Evolutionary conservation across 2,888 invertebrate genomes (phyloP).

Genomic region (Dendrolimus houi): DNA sequence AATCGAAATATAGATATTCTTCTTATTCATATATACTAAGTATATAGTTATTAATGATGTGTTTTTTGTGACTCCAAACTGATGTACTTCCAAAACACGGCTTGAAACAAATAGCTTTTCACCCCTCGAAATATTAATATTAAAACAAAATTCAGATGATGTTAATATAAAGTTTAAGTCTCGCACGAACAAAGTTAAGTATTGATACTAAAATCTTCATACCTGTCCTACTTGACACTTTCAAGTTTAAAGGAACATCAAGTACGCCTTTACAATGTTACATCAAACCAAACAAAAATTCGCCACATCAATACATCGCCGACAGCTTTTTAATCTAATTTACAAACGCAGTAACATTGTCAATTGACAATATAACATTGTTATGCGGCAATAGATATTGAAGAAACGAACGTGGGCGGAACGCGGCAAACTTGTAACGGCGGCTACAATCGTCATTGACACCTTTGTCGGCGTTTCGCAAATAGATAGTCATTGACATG

Average conservation of each 20-base stretch:
- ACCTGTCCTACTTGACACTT: not conserved
- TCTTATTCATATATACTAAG: too few relatives aligned
- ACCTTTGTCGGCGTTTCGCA: too few relatives aligned
- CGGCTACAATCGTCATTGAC: slow-evolving; percentile 13
- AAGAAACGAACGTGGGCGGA: slow-evolving; percentile 29
- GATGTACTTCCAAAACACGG: too few relatives aligned
- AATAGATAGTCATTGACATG: too few relatives aligned
- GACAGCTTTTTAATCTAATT: slow-evolving; percentile 41
- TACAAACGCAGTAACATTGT: slow-evolving; percentile 24
- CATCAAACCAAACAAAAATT: slow-evolving; percentile 60
- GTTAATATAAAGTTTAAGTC: too few relatives aligned
- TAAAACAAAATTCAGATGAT: too few relatives aligned
- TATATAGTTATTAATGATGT: too few relatives aligned
- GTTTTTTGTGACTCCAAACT: too few relatives aligned
- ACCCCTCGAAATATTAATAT: too few relatives aligned
- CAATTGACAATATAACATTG: slow-evolving; percentile 10
- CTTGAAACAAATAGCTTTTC: too few relatives aligned
- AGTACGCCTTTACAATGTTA: slow-evolving; percentile 12
- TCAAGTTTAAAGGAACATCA: not conserved
- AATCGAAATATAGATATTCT: too few relatives aligned
- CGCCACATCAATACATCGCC: slow-evolving; percentile 60
- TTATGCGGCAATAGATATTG: slow-evolving; percentile 4
- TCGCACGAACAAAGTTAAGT: not conserved
- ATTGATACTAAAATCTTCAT: not conserved
- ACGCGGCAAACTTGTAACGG: slow-evolving; percentile 33